Conservation (phyloP, 2,113 vertebrate species). For the Patagioenas fasciata region DNA sequence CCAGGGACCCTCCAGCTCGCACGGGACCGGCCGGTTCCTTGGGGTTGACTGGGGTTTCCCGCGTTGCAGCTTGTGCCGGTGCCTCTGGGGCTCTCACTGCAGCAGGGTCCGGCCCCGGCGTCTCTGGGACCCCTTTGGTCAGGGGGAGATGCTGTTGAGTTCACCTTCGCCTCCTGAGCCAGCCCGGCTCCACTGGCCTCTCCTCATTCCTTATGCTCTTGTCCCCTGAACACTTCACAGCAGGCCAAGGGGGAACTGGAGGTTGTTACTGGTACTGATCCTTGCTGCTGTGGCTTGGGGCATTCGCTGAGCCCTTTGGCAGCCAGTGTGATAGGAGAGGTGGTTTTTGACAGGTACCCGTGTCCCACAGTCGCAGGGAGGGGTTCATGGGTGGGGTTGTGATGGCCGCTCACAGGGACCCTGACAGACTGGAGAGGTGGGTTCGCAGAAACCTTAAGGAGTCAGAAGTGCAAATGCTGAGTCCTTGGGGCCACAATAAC, state of each 20-base stretch:
- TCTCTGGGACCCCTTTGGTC: too few relatives aligned
- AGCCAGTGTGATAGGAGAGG: not conserved
- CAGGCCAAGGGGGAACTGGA: not conserved
- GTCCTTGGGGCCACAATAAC: not conserved
- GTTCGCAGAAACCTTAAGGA: not conserved
- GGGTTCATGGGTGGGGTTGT: not conserved
- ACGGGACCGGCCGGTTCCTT: not conserved
- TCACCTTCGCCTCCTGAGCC: not conserved
- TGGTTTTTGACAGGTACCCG: not conserved
- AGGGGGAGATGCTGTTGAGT: too few relatives aligned
- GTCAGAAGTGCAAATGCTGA: too few relatives aligned
- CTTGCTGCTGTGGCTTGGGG: not conserved
- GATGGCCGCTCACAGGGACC: not conserved
- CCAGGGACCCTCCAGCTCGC: too few relatives aligned
- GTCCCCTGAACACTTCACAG: too few relatives aligned
- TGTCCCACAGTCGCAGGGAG: accelerated
- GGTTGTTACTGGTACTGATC: not conserved
- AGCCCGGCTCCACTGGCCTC: too few relatives aligned
- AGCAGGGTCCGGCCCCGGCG: not conserved
- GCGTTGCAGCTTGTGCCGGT: not conserved
- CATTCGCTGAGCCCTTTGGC: not conserved
- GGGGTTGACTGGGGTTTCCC: not conserved
- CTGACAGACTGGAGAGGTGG: too few relatives aligned
- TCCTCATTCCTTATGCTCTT: too few relatives aligned
- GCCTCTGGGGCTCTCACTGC: not conserved